phyloP scores from a whole-genome alignment of 2,113 vertebrate genomes.

The Bubo scandiacus region DNA sequence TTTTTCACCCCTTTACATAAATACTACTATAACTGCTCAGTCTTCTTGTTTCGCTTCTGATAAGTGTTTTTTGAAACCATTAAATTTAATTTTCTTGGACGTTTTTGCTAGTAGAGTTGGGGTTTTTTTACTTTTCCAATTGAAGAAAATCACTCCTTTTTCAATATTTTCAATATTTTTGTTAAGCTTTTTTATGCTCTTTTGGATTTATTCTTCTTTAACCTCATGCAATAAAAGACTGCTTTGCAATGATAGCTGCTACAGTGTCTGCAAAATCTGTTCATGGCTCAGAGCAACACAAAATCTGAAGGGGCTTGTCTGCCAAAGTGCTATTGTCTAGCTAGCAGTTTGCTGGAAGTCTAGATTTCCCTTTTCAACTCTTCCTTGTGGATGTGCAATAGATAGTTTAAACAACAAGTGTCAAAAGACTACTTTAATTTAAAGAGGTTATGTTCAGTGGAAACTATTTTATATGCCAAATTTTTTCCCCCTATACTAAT shows the following conservation, averaged over 20 bases:
- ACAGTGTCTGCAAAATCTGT: neutral
- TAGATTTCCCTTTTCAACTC: neutral
- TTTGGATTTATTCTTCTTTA: neutral
- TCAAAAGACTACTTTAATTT: neutral
- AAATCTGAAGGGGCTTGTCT: neutral
- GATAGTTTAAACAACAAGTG: neutral
- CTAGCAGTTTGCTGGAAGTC: neutral
- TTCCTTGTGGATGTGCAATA: neutral
- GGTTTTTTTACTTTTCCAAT: accelerated
- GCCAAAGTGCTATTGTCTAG: neutral
- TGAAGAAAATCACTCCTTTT: neutral
- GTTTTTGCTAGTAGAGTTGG: neutral
- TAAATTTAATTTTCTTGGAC: neutral
- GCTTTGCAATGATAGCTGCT: neutral
- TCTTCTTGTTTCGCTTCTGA: neutral
- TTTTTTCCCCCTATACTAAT: neutral
- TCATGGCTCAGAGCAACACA: neutral
- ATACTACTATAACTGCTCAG: neutral
- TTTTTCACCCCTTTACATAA: neutral
- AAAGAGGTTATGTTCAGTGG: neutral
- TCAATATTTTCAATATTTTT: neutral
- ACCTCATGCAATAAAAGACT: neutral
- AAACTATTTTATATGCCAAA: neutral
- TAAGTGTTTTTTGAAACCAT: neutral
- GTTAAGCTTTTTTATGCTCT: neutral